Evolutionary conservation across 2,888 invertebrate genomes (phyloP).

Genomic region (Latrodectus hesperus): DNA sequence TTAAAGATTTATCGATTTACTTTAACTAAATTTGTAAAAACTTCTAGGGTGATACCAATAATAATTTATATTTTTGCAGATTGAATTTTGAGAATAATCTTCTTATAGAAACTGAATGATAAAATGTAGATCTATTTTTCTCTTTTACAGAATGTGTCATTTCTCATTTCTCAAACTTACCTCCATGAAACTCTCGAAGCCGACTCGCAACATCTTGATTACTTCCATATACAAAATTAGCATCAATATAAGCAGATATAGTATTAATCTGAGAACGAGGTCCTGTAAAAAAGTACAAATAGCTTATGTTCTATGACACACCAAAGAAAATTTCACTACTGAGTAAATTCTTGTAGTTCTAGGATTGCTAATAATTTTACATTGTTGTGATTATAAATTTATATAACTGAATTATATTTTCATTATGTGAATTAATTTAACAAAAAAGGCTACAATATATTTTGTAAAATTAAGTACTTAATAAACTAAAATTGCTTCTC

Average conservation of each 20-base stretch:
- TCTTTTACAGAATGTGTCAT: background rate
- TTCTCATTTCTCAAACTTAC: constrained; percentile 43
- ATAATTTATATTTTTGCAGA: too few species aligned
- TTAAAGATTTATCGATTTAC: too few species aligned
- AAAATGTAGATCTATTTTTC: too few species aligned
- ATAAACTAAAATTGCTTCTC: too few species aligned
- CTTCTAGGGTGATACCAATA: too few species aligned
- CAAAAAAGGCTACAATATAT: too few species aligned
- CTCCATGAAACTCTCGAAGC: constrained; percentile 71
- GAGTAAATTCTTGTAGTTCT: background rate
- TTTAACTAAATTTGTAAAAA: too few species aligned
- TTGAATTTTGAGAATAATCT: too few species aligned
- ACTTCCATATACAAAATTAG: constrained; percentile 91
- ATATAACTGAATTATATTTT: background rate
- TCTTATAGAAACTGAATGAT: too few species aligned
- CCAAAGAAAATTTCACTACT: background rate
- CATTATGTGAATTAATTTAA: too few species aligned
- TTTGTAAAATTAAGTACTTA: too few species aligned
- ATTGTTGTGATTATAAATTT: background rate
- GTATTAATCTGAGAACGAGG: constrained; percentile 90
- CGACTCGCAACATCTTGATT: constrained; percentile 83
- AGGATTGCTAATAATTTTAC: background rate
- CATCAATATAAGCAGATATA: constrained; percentile 89
- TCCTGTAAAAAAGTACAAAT: constrained; percentile 77
- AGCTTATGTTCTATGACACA: background rate